A percentile compares a stretch with the other conserved stretches of the same genome.
These are phyloP conservation scores for Periplaneta americana DNA, from an alignment of 1,140 invertebrate species.

Conservation along the genomic window DNA sequence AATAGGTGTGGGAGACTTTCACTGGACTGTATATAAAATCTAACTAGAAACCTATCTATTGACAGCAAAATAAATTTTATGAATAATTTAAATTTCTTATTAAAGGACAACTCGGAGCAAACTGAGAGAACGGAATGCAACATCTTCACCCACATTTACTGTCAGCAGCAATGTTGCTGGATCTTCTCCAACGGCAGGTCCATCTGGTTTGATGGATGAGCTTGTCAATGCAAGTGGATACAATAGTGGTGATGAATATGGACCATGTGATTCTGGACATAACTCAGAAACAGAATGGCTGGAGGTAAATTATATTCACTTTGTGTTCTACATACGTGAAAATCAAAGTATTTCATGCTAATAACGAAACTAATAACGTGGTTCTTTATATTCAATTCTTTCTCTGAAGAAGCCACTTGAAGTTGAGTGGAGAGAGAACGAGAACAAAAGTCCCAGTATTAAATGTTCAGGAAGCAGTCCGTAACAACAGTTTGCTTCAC, in stretches of 20 bases:
- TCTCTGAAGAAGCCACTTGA: too few relatives aligned
- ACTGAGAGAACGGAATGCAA: constrained; percentile 31
- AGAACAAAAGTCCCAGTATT: too few relatives aligned
- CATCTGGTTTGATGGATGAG: constrained; percentile 37
- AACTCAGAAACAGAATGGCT: constrained; percentile 53
- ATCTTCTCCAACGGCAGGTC: constrained; percentile 34
- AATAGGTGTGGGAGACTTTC: too few relatives aligned
- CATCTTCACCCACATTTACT: constrained; percentile 21
- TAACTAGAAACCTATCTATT: too few relatives aligned
- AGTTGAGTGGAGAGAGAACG: too few relatives aligned
- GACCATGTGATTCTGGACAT: constrained; percentile 42
- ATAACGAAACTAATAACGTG: too few relatives aligned
- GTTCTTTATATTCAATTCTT: too few relatives aligned
- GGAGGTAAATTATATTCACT: constrained; percentile 37
- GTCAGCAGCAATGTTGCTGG: constrained; percentile 25
- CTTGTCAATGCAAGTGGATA: constrained; percentile 48
- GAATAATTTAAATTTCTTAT: constrained; percentile 22
- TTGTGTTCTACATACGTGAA: too few relatives aligned
- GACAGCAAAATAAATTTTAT: not conserved
- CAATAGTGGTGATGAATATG: constrained; percentile 75
- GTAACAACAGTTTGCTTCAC: too few relatives aligned
- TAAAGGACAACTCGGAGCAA: constrained; percentile 36
- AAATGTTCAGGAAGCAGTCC: too few relatives aligned
- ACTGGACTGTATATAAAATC: too few relatives aligned
- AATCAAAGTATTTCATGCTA: too few relatives aligned